Evolutionary conservation across 2,797 vertebrate genomes (phyloP), one percentile per base, ranked within the genome.

Genomic region (Salmo trutta): DNA sequence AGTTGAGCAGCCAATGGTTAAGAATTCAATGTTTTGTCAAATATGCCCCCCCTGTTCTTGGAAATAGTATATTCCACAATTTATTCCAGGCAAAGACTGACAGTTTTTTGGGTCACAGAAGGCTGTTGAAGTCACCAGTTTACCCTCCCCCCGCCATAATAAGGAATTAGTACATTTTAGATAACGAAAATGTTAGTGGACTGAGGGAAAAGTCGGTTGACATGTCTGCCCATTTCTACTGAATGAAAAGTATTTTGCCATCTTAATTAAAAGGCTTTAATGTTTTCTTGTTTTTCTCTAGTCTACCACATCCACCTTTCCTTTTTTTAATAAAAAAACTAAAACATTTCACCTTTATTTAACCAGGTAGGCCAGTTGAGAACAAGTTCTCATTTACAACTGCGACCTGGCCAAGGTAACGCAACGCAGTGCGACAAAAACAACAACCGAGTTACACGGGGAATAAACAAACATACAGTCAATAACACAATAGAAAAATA

Each of bases 31-130:
- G 64, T 76, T 79, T 12, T 74, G 84, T 84, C 82, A 74, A 82
- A 77, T 64, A 65, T 10, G 1, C 15, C 31, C 77, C 83, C 41
- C 41, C 1, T 88, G 89, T 87, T 85, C 87, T 87, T 71, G 73
- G 82, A 87, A 79, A 84, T 96, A 93, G 93, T 94, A 90, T 90
- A 89, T 92, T 94, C 95, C 94, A 95, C 95, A 95, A 95, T 96
- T 96, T 96, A 95, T 95, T 95, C 95, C 95, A 94, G 94, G 95
- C 94, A 95, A 96, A 96, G 95, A 96, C 95, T 96, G 95, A 96
- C 95, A 96, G 95, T 95, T 96, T 96, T 95, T 96, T 95, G 95
- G 95, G 95, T 96, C 95, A 96, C 95, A 95, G 95, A 96, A 95
- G 95, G 95, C 95, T 95, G 94, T 95, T 96, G 90, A 93, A 94